Base-by-base conservation (phyloP, 2,113 vertebrate species). In the Corydoras sp. region DNA sequence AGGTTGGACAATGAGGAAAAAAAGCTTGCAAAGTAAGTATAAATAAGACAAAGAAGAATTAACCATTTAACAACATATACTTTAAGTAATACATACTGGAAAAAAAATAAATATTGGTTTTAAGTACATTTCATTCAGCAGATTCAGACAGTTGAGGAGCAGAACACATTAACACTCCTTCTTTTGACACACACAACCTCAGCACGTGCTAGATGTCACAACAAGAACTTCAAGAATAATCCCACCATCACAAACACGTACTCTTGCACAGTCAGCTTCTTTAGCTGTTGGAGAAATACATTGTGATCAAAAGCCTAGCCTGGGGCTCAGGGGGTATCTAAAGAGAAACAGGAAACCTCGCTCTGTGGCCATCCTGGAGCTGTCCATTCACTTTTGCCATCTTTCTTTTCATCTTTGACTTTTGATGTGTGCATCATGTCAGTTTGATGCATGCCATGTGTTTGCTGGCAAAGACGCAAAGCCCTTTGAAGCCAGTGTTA, bases 361-460 rank as follows among this genome's bases (percentile, higher is more conserved):
- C 35, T 4, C 9, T 12, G 51, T 3, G 3, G 51, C 13, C 51
- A 53, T 53, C 51, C 13, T 53, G 51, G 51, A 53, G 51, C 51
- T 10, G 13, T 53, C 10, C 51, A 14, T 53, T 10, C 10, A 53
- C 51, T 3, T 56, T 56, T 56, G 13, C n/a, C 14, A n/a, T 13
- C 14, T 56, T 56, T 56, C 14, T 56, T 56, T 56, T 56, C n/a
- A n/a, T 56, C 54, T n/a, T n/a, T 56, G 10, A 53, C 54, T 56
- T 56, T 56, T 56, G 54, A 56, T 56, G 54, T 56, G 12, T 13
- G n/a, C 14, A n/a, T 56, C 54, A 56, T 56, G 54, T 56, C 54
- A 56, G 54, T n/a, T 56, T 56, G 54, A 56, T 56, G 54, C 54
- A 56, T 56, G 54, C 12, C 54, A 56, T 15, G 54, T 14, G 13